A percentile compares a stretch with the other conserved stretches of the same genome.
Conservation (phyloP, 2,113 vertebrate species). For the Rallus limicola region DNA sequence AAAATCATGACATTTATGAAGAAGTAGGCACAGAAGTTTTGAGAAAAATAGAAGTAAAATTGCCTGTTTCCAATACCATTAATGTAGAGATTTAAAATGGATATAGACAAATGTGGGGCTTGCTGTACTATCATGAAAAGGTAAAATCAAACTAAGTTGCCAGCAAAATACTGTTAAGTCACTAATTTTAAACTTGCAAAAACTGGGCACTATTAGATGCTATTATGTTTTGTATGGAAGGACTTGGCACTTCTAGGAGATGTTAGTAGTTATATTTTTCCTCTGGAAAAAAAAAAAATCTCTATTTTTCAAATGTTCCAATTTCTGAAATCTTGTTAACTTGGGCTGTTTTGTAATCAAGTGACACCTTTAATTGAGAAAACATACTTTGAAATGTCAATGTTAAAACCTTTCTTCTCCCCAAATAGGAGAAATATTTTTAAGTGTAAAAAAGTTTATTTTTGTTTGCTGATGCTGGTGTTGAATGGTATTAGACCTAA, state of each 20-base stretch:
- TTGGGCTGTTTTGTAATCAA: neutral
- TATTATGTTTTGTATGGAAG: neutral
- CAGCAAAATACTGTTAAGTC: neutral
- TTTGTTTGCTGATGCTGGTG: neutral
- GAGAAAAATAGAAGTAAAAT: neutral
- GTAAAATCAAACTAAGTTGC: neutral
- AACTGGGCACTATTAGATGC: neutral
- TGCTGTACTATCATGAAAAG: neutral
- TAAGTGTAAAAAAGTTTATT: neutral
- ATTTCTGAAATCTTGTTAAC: neutral
- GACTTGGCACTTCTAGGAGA: neutral
- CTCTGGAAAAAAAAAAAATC: neutral
- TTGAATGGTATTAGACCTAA: neutral
- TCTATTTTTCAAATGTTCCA: neutral
- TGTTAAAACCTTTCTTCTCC: neutral
- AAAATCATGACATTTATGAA: neutral
- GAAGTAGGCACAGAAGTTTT: neutral
- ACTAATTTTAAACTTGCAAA: neutral
- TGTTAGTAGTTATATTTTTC: neutral
- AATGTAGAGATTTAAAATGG: neutral
- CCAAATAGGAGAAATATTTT: rapidly evolving
- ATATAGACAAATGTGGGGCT: neutral
- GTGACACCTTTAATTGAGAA: neutral
- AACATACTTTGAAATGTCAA: neutral
- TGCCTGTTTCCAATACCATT: neutral